A percentile compares a stretch with the other conserved stretches of the same genome.
These are phyloP conservation scores for Sorex araneus DNA, from an alignment of 2,113 vertebrate genomes.

Conservation along the genomic window DNA sequence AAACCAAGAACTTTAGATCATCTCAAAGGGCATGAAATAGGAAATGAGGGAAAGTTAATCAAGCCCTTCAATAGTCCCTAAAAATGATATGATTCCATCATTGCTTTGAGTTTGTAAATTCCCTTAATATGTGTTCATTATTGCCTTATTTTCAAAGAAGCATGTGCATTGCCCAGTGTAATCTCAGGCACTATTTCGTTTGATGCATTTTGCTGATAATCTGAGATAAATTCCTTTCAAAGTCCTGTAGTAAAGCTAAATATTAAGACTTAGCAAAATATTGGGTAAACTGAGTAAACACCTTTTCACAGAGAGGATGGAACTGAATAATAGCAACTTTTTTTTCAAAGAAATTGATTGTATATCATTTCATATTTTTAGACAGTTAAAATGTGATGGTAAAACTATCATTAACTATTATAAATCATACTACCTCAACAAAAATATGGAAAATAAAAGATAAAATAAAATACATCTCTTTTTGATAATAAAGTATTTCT, in stretches of 20 bases:
- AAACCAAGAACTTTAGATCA: conserved; percentile 48
- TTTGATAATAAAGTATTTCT: not conserved
- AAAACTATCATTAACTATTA: no score
- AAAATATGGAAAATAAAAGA: no score
- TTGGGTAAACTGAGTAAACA: not conserved
- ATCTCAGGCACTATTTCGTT: not conserved
- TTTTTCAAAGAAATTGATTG: not conserved
- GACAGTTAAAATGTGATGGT: no score
- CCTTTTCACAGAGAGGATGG: not conserved
- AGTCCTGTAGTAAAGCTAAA: not conserved
- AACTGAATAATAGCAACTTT: not conserved
- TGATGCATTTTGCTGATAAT: conserved; percentile 17
- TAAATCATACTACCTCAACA: no score
- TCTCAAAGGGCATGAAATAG: not conserved
- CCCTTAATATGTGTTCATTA: conserved; percentile 13
- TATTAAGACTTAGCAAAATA: not conserved
- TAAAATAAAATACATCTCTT: not conserved
- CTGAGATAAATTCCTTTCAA: not conserved
- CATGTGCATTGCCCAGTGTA: not conserved
- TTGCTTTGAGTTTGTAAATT: not conserved
- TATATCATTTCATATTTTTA: conserved; percentile 32
- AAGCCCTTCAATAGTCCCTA: not conserved
- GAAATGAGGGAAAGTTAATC: not conserved
- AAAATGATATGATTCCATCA: not conserved
- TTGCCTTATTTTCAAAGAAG: not conserved